Percentiles rank a stretch among this genome's conserved stretches.
These are phyloP conservation scores for Oncorhynchus gorbuscha DNA, from an alignment of 2,113 vertebrate species.

Conservation along the genomic window DNA sequence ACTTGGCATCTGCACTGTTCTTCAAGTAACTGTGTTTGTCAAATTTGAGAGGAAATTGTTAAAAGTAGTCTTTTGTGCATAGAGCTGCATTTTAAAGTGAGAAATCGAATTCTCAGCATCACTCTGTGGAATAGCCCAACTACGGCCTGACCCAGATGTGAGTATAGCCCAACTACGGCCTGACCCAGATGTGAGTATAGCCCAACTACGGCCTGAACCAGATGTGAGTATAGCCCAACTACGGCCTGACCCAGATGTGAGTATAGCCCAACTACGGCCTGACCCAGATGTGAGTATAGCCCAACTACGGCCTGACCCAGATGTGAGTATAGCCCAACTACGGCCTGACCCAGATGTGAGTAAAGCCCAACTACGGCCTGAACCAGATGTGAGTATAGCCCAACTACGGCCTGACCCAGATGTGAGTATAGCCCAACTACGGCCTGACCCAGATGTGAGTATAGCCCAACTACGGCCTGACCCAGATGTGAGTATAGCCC, in stretches of 20 bases:
- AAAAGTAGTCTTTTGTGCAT: too few relatives aligned
- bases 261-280: slow-evolving; percentile 11
- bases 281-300: not conserved
- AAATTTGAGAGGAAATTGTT: too few relatives aligned
- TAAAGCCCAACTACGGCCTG: not conserved
- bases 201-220: slow-evolving; percentile 39
- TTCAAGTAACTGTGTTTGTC: too few relatives aligned
- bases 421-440: not conserved
- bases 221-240: slow-evolving; percentile 32
- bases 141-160: slow-evolving; percentile 43
- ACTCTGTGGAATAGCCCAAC: not conserved
- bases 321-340: not conserved
- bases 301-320: too few relatives aligned
- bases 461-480: not conserved
- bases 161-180: slow-evolving; percentile 34
- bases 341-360: too few relatives aligned
- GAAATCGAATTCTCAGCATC: too few relatives aligned
- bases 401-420: not conserved
- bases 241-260: slow-evolving; percentile 43
- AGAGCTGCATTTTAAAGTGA: too few relatives aligned
- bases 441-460: too few relatives aligned
- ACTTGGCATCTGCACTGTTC: too few relatives aligned
- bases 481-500: not conserved
- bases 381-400: not conserved
- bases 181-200: slow-evolving; percentile 38